Evolutionary conservation across 2,113 vertebrate genomes (phyloP).

Genomic region (cattle (Bos taurus)): ARS-UCD2.0 NC_037333.1:92695001-92695500

Average conservation of each 20-base stretch:
- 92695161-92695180: background rate
- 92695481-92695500: background rate
- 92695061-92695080: background rate
- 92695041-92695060: background rate
- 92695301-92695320: background rate
- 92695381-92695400: background rate
- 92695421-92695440: background rate
- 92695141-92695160: background rate
- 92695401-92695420: background rate
- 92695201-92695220: background rate
- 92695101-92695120: background rate
- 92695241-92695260: background rate
- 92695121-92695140: background rate
- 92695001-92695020: background rate
- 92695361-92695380: background rate
- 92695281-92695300: background rate
- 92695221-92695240: background rate
- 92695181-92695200: background rate
- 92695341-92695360: background rate
- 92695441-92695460: background rate
- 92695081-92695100: background rate
- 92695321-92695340: background rate
- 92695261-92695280: background rate
- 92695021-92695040: slow-evolving; percentile 7
- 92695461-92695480: background rate